Base-by-base conservation (phyloP, 2,797 vertebrate species). In the Hippopotamyrus pictus region DNA sequence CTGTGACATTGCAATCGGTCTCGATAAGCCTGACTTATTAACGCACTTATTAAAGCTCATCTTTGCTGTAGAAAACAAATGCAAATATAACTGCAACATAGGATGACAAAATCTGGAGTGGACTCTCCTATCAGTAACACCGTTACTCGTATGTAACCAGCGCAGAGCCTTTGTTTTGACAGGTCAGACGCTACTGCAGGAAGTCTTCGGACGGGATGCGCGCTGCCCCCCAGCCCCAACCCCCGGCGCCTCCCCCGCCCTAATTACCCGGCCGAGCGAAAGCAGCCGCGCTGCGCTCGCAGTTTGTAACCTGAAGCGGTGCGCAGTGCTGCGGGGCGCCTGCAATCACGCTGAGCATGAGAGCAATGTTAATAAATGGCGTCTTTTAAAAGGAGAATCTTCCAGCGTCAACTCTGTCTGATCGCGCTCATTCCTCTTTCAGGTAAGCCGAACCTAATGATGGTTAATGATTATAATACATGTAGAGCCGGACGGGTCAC, bases 311-410 rank as follows among this genome's bases (percentile, higher is more conserved):
- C 48, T 54, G 9, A 90, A 65, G 86, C 90, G 79, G 37, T 88
- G 76, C 41, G 41, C 57, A 29, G 89, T 90, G 92, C 90, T 84
- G 82, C 33, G 53, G 86, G 88, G 62, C 89, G 91, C 90, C 37
- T 50, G 90, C 85, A 89, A 88, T 86, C 57, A 65, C 54, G 8
- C 33, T 37, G 85, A 91, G 92, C 92, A 97, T 93, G 90, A 25
- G 65, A 89, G 50, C 76, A 14, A 9, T 88, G 44, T 44, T 88
- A 92, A 95, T 96, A 95, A 95, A 97, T 97, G 96, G 94, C 91
- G 46, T 92, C 93, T 88, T 93, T 93, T 91, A 94, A 93, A 92
- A 93, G 95, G 95, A 96, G 94, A 91, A 11, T 59, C 89, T 54
- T 54, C 90, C 94, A 65, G 89, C 91, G n/a, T 0, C 90, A 92